phyloP scores from a whole-genome alignment of 2,113 vertebrate genomes.

The Erythrocercus mccallii region DNA sequence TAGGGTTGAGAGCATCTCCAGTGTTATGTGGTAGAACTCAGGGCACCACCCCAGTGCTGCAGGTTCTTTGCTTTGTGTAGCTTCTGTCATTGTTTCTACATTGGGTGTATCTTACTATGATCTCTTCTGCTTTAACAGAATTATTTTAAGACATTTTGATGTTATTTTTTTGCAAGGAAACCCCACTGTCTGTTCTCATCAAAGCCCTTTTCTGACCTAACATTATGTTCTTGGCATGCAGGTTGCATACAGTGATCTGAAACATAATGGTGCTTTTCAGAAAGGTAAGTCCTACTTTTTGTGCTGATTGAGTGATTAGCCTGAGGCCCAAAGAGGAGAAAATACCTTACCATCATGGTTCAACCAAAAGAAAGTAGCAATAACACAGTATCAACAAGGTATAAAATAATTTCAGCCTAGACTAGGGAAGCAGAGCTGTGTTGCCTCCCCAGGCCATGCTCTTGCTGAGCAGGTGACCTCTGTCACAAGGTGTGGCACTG shows the following conservation, averaged over 20 bases:
- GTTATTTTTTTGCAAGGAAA: neutral
- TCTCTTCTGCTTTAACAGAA: neutral
- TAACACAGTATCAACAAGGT: neutral
- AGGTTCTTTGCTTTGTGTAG: neutral
- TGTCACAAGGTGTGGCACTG: slow-evolving; percentile 29
- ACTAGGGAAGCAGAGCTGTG: neutral
- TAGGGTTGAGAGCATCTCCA: neutral
- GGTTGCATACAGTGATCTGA: slow-evolving; percentile 38
- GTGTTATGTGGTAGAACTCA: neutral
- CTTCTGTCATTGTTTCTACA: neutral
- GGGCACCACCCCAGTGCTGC: neutral
- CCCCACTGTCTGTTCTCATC: neutral
- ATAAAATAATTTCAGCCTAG: neutral
- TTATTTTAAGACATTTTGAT: neutral
- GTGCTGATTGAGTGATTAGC: neutral
- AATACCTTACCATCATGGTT: neutral
- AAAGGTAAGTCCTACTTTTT: slow-evolving; percentile 50
- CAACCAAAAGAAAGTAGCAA: neutral
- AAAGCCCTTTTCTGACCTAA: neutral
- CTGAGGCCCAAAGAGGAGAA: neutral
- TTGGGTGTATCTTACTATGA: neutral
- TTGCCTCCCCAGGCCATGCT: neutral
- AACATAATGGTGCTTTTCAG: slow-evolving; percentile 64
- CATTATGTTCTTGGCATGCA: neutral
- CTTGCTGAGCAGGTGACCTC: neutral